Percentiles rank a stretch among this genome's conserved stretches.
phyloP scores from a whole-genome alignment of 2,888 invertebrate genomes.

The Trichopoda pennipes region DNA sequence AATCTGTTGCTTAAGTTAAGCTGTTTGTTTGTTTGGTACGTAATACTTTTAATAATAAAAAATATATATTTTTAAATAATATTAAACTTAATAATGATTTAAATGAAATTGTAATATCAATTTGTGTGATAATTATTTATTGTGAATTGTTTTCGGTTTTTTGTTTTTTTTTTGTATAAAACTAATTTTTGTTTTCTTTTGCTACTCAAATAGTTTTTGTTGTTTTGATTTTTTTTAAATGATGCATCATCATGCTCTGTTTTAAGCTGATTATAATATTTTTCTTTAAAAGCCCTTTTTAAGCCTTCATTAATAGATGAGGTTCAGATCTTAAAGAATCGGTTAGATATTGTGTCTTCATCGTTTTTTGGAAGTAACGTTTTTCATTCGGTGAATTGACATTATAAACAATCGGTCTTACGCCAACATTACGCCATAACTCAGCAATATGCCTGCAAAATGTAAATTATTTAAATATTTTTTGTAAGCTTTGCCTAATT shows the following conservation, averaged over 20 bases:
- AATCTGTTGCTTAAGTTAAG: conserved; percentile 55
- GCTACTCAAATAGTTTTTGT: conserved; percentile 2
- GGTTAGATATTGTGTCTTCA: conserved; percentile 81
- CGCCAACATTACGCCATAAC: conserved; percentile 80
- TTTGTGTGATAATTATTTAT: conserved; percentile 42
- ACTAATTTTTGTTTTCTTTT: conserved; percentile 22
- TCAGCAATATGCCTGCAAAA: conserved; percentile 78
- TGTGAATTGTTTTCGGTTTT: neutral
- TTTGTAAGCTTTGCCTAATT: too few species aligned
- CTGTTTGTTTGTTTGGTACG: conserved; percentile 57
- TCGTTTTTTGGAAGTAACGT: conserved; percentile 81
- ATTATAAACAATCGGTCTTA: conserved; percentile 80
- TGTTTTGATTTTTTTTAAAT: conserved; percentile 10
- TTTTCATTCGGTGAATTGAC: conserved; percentile 81
- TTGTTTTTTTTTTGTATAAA: conserved; percentile 31
- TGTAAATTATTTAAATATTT: neutral
- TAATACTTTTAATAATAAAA: conserved; percentile 52
- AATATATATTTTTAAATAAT: conserved; percentile 7
- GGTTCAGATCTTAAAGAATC: conserved; percentile 81
- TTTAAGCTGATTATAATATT: conserved; percentile 14
- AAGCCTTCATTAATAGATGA: conserved; percentile 79
- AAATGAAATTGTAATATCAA: conserved; percentile 49
- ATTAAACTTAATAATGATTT: conserved; percentile 10
- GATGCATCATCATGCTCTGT: neutral
- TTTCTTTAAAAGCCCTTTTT: conserved; percentile 62